These are phyloP conservation scores for Paraescarpia echinospica DNA, from an alignment of 1,140 invertebrate species.

Conservation along the genomic window DNA sequence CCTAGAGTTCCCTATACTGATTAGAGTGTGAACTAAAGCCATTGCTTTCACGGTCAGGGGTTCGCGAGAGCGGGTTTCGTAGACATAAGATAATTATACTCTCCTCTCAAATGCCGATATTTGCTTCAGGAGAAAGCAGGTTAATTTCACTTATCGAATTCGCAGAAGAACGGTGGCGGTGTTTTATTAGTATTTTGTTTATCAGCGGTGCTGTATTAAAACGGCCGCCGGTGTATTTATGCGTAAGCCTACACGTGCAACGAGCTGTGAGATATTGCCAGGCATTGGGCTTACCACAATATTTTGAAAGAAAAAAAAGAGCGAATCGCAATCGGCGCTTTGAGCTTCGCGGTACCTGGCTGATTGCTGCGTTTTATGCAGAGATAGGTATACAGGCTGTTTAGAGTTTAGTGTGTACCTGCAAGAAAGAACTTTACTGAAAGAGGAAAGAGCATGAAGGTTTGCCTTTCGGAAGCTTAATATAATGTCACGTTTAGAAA, in stretches of 20 bases:
- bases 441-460: neutral
- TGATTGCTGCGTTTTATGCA: too few species aligned
- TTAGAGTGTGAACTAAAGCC: too few species aligned
- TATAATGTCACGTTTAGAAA: neutral
- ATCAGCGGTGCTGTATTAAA: neutral
- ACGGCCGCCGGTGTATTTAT: neutral
- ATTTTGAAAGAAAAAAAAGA: too few species aligned
- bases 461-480: neutral
- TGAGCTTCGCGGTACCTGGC: too few species aligned
- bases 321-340: too few species aligned
- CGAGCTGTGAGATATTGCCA: too few species aligned
- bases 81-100: too few species aligned
- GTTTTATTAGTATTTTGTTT: neutral
- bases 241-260: neutral
- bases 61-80: too few species aligned
- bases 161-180: neutral
- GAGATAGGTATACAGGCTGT: too few species aligned
- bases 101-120: neutral
- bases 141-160: neutral
- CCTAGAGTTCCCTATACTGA: too few species aligned
- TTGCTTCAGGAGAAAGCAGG: neutral
- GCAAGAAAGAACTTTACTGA: neutral
- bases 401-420: neutral
- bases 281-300: too few species aligned
- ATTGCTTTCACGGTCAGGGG: too few species aligned